These are phyloP conservation scores for Peucedramus taeniatus DNA, from an alignment of 2,113 vertebrate genomes.

Conservation along the genomic window DNA sequence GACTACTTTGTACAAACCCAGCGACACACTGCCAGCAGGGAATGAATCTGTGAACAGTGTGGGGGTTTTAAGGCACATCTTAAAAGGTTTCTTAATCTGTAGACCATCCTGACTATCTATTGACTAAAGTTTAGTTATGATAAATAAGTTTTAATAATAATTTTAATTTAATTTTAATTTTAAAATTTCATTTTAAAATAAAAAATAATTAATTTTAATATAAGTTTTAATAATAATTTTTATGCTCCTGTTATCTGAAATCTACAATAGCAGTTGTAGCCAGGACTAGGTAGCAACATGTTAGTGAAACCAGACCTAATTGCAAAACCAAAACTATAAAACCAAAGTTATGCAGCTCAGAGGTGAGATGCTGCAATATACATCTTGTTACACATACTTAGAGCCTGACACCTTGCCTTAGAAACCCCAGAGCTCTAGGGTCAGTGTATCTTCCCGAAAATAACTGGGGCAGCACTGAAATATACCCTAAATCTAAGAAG, in stretches of 20 bases:
- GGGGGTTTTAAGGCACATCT: background rate
- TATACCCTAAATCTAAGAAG: background rate
- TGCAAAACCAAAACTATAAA: background rate
- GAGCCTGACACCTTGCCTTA: background rate
- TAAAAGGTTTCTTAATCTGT: background rate
- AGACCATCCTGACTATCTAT: background rate
- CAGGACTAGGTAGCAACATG: fast-evolving
- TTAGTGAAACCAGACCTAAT: background rate
- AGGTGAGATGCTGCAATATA: background rate
- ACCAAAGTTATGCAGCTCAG: background rate
- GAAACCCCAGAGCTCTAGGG: background rate
- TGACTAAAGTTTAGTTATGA: background rate
- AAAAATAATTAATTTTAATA: no score
- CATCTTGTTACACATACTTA: background rate
- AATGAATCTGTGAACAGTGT: background rate
- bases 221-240: no score
- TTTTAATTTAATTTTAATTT: no score
- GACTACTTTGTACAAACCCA: background rate
- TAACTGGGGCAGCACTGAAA: background rate
- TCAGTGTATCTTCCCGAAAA: background rate
- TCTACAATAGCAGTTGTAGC: background rate
- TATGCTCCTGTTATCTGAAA: background rate
- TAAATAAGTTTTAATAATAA: no score
- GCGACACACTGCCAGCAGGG: fast-evolving
- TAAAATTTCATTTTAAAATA: no score